These are phyloP conservation scores for Hofmannophila pseudospretella DNA, from an alignment of 2,888 invertebrate genomes.

Conservation along the genomic window DNA sequence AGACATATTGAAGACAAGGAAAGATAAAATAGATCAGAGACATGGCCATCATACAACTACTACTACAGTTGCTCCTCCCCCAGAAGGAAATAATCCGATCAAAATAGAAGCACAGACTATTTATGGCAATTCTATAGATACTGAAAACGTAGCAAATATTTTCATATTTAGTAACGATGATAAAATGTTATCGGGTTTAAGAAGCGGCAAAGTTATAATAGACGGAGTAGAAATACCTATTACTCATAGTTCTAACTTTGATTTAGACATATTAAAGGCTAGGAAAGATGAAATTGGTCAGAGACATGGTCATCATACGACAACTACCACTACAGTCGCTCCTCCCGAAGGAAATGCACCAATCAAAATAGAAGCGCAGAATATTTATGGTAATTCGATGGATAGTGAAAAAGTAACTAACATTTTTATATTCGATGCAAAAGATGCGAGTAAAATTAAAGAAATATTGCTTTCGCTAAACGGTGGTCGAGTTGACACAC, in stretches of 20 bases:
- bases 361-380: conserved; percentile 26
- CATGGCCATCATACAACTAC: too few relatives aligned
- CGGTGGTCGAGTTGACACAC: too few relatives aligned
- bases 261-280: conserved; percentile 4
- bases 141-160: background rate
- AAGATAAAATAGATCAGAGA: too few relatives aligned
- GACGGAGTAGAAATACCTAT: conserved; percentile 15
- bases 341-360: conserved; percentile 6
- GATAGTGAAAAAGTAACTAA: conserved; percentile 48
- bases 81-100: background rate
- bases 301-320: too few relatives aligned
- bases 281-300: conserved; percentile 6
- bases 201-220: too few relatives aligned
- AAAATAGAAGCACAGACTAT: background rate
- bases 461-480: too few relatives aligned
- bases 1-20: background rate
- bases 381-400: conserved; percentile 37
- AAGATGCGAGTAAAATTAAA: too few relatives aligned
- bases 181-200: too few relatives aligned
- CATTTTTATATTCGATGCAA: conserved; percentile 43
- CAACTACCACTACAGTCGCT: too few relatives aligned
- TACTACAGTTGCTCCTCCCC: too few relatives aligned
- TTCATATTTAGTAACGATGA: background rate
- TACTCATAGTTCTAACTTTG: conserved; percentile 11
- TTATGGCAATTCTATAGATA: background rate